Percentiles rank a stretch among this genome's conserved stretches.
These are phyloP conservation scores for Anomalospiza imberbis DNA, from an alignment of 2,797 vertebrate species.

Conservation along the genomic window DNA sequence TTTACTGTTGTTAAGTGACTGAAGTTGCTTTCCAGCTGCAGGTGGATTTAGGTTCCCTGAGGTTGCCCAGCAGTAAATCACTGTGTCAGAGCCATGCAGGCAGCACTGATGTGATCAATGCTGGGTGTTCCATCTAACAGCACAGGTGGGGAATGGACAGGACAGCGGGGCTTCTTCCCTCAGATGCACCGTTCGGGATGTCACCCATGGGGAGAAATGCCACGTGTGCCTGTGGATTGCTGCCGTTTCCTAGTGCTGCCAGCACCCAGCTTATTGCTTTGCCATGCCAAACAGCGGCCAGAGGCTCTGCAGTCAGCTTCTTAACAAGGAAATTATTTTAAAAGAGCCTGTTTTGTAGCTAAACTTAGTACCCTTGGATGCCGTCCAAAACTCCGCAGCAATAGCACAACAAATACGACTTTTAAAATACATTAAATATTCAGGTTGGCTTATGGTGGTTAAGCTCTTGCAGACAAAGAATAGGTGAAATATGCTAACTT, in stretches of 20 bases:
- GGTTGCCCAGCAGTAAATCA: neutral
- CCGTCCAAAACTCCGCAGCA: neutral
- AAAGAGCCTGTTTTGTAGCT: constrained; percentile 59
- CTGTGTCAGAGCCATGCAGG: neutral
- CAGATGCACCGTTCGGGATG: rapidly evolving
- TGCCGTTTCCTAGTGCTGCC: neutral
- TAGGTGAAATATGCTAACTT: constrained; percentile 8
- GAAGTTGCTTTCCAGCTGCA: neutral
- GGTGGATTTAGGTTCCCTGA: neutral
- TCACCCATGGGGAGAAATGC: neutral
- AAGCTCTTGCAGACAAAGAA: constrained; percentile 29
- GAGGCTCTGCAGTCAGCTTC: constrained; percentile 55
- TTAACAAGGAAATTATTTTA: constrained; percentile 62
- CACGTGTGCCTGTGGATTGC: rapidly evolving
- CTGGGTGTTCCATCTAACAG: neutral
- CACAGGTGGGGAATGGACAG: neutral
- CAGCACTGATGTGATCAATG: neutral
- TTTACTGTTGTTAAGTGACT: neutral
- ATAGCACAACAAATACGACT: constrained; percentile 31
- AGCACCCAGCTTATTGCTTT: neutral
- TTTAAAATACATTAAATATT: constrained; percentile 35
- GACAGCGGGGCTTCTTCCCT: neutral
- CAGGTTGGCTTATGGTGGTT: constrained; percentile 3
- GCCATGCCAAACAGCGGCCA: neutral
- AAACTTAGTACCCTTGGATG: constrained; percentile 52